A percentile compares a stretch with the other conserved stretches of the same genome.
These are phyloP conservation scores for Xenus cinereus DNA, from an alignment of 2,113 vertebrate species.

Conservation along the genomic window DNA sequence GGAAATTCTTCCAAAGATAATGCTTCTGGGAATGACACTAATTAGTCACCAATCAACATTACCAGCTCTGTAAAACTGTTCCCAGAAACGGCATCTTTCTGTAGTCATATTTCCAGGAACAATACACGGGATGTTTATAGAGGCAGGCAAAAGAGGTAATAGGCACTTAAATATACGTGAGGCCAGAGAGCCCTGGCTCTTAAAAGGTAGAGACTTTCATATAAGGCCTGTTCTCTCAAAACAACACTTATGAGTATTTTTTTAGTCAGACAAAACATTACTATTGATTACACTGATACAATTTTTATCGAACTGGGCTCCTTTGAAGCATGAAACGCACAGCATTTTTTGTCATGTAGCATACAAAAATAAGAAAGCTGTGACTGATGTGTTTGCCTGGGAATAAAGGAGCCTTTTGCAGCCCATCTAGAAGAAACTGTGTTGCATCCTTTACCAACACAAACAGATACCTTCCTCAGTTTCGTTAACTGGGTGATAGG, in stretches of 20 bases:
- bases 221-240: neutral
- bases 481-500: neutral
- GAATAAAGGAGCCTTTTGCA: neutral
- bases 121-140: neutral
- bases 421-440: neutral
- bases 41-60: conserved; percentile 47
- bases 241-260: neutral
- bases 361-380: neutral
- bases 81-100: conserved; percentile 35
- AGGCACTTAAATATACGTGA: neutral
- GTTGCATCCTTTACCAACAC: neutral
- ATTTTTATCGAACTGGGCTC: neutral
- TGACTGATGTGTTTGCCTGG: neutral
- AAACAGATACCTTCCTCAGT: neutral
- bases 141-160: neutral
- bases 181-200: neutral
- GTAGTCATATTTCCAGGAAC: conserved; percentile 29
- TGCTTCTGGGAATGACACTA: conserved; percentile 45
- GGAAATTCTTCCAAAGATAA: neutral
- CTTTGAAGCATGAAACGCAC: neutral
- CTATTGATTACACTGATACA: conserved; percentile 23
- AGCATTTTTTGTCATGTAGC: neutral
- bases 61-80: conserved; percentile 28
- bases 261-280: conserved; percentile 4
- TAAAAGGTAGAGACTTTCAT: neutral